phyloP scores from a whole-genome alignment of 2,113 vertebrate genomes.

The Tupaia chinensis region DNA sequence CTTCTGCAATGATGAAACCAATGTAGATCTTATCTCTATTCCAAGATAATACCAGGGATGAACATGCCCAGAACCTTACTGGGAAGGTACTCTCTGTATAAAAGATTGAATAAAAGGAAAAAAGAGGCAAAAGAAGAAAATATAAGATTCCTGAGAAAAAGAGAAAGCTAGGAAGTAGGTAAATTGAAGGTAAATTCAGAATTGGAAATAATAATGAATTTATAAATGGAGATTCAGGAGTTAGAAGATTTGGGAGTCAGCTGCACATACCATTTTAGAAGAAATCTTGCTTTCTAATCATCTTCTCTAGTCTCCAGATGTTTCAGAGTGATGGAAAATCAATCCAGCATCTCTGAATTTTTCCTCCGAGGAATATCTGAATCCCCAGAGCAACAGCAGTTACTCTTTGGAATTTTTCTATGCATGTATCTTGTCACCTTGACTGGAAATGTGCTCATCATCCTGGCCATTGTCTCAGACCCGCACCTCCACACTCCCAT shows the following conservation, averaged over 20 bases:
- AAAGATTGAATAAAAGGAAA: background rate
- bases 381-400: slow-evolving; percentile 41
- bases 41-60: background rate
- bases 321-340: slow-evolving; percentile 54
- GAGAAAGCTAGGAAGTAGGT: background rate
- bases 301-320: background rate
- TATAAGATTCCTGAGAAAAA: background rate
- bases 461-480: slow-evolving; percentile 63
- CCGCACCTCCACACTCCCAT: slow-evolving; percentile 57
- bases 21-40: background rate
- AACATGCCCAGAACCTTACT: background rate
- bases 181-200: background rate
- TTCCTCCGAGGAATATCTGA: slow-evolving; percentile 65
- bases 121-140: background rate
- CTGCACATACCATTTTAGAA: background rate
- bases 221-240: background rate
- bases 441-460: slow-evolving; percentile 68
- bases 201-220: background rate
- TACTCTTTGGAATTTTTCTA: slow-evolving; percentile 67
- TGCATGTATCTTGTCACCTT: slow-evolving; percentile 70
- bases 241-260: background rate
- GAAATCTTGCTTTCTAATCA: background rate
- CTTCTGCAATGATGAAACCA: no score
- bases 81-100: background rate
- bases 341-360: slow-evolving; percentile 63